Conservation (phyloP, 2,797 vertebrate species). For the Cryptoblepharus egeriae region DNA sequence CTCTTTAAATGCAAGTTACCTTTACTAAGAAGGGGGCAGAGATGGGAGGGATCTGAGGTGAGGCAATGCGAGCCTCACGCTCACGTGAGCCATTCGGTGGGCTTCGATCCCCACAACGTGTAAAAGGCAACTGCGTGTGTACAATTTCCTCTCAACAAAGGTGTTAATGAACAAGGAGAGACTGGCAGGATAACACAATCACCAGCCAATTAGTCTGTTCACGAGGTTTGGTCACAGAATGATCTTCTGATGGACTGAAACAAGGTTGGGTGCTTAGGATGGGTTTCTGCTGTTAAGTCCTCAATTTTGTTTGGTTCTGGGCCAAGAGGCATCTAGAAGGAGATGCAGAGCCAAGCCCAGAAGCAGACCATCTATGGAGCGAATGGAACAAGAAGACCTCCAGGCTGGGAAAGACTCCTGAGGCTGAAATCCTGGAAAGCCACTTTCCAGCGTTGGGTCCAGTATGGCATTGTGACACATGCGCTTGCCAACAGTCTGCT, state of each 20-base stretch:
- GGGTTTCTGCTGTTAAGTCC: neutral
- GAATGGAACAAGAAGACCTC: neutral
- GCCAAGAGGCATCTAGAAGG: neutral
- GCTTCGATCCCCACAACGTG: conserved; percentile 43
- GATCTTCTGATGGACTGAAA: neutral
- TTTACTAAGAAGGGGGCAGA: conserved; percentile 62
- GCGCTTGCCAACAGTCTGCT: conserved; percentile 52
- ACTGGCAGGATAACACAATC: conserved; percentile 44
- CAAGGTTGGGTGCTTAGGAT: neutral
- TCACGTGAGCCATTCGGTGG: conserved; percentile 46
- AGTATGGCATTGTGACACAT: neutral
- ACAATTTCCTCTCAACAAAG: neutral
- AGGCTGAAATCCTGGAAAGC: too few relatives aligned
- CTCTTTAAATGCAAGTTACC: conserved; percentile 65
- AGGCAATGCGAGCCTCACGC: neutral
- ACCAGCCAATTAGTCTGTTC: neutral
- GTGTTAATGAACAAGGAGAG: neutral
- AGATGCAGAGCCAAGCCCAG: neutral
- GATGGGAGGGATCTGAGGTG: conserved; percentile 43
- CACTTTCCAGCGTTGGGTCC: too few relatives aligned
- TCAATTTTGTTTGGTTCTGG: neutral
- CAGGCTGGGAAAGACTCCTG: too few relatives aligned
- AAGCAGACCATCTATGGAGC: neutral
- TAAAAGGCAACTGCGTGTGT: conserved; percentile 24
- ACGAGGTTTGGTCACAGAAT: neutral